Base-by-base conservation (phyloP, 2,797 vertebrate species). In the Lophius americanus region DNA sequence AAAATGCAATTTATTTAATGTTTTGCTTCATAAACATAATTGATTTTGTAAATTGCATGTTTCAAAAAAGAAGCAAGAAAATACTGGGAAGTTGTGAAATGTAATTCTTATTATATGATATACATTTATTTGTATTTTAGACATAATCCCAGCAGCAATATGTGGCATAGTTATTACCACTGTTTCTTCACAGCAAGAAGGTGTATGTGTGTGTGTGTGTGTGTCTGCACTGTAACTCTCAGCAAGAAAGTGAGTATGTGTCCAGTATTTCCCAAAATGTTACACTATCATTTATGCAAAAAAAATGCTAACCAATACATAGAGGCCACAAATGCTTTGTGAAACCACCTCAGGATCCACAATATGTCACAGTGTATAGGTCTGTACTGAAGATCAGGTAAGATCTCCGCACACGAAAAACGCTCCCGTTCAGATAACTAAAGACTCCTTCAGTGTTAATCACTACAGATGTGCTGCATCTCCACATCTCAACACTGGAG, bases 311-410 rank as follows among this genome's bases (percentile, higher is more conserved):
- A 60, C 9, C 12, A 58, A 33, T 47, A 41, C 33, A 65, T 52
- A 67, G 48, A 51, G 32, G 55, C 38, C 60, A 73, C 59, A 82
- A 70, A 67, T 0, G 23, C 63, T 73, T 75, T 83, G 73, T 63
- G 73, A 84, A 84, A 86, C 38, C 59, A 41, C 55, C 35, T 52
- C 58, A 60, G 78, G 35, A 65, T 68, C 73, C 62, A 79, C 51
- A 58, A 76, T 57, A 70, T 75, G 66, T 73, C 83, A 90, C 86
- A 83, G 79, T 86, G 86, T 86, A 82, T 74, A 33, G 83, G 76
- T 88, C 69, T 75, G 72, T 54, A 81, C 55, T 76, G 59, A 84
- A 70, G 70, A 83, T 70, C 78, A 78, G 51, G 32, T 73, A 52
- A 82, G 36, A 37, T 72, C 64, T 70, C 57, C 63, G 69, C 64